Percentiles rank a stretch among this genome's conserved stretches.
These are phyloP conservation scores for Lagopus muta DNA, from an alignment of 2,113 vertebrate species.

Conservation along the genomic window DNA sequence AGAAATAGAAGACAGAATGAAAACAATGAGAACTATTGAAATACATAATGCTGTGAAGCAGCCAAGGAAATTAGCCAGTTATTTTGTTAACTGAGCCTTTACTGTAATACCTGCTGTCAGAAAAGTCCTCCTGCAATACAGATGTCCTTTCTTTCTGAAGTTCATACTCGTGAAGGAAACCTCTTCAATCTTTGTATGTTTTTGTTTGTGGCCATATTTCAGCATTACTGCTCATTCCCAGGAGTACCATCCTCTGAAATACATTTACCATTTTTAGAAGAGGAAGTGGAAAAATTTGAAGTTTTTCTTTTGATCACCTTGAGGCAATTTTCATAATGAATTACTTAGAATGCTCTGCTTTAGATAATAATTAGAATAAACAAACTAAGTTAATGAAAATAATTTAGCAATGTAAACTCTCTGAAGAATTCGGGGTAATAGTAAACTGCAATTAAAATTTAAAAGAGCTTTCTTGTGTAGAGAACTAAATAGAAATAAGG, in stretches of 20 bases:
- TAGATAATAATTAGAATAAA: slow-evolving; percentile 72
- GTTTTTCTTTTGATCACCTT: slow-evolving; percentile 66
- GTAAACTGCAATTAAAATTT: background rate
- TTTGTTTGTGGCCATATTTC: slow-evolving; percentile 75
- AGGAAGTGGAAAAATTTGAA: slow-evolving; percentile 59
- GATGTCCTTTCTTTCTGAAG: background rate
- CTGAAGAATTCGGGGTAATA: slow-evolving; percentile 24
- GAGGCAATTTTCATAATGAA: slow-evolving; percentile 78
- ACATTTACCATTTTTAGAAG: slow-evolving; percentile 70
- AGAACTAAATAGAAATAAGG: background rate
- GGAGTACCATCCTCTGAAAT: slow-evolving; percentile 68
- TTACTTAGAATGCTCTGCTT: slow-evolving; percentile 51
- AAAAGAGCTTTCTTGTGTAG: background rate
- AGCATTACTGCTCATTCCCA: slow-evolving; percentile 67
- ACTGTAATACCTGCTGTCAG: background rate
- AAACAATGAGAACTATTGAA: background rate
- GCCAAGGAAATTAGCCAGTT: background rate
- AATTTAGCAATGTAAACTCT: slow-evolving; percentile 50
- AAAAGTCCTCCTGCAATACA: background rate
- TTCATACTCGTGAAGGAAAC: background rate
- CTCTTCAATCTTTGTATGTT: slow-evolving; percentile 68
- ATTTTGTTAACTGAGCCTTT: background rate
- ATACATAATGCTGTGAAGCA: background rate
- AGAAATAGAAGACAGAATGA: background rate
- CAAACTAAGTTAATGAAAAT: slow-evolving; percentile 30